Base-by-base conservation (phyloP, 2,888 invertebrate species). In the Lepidocyrtinus sp. region DNA sequence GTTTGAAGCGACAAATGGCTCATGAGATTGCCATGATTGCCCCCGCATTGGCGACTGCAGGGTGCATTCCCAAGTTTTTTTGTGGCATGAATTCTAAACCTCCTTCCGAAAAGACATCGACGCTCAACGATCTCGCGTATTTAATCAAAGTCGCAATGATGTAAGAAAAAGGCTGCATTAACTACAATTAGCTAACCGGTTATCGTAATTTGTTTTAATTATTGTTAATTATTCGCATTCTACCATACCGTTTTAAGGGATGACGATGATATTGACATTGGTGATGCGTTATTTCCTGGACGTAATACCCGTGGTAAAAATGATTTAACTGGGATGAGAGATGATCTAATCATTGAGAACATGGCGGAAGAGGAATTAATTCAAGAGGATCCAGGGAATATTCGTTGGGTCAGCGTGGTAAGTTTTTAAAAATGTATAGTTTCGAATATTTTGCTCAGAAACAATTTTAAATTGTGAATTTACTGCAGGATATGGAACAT, bases 51-150 rank as follows among this genome's bases (percentile, higher is more conserved):
- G 82, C 79, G 36, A 83, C 83, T 9, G 80, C 82, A 77, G 83
- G 83, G 5, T 83, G 83, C 69, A 59, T 83, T 22, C 83, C 83
- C 17, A 83, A 83, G 63, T 82, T 83, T 45, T 83, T 83, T 46
- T 83, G 83, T 69, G 82, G 82, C 12, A 62, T 82, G 27, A 83
- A 83, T 46, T 71, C 83, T 0, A 80, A 83, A 27, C 67, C 75
- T 12, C 82, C 80, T 1, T 24, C 55, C 0, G 64, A 80, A 1
- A 61, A 21, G 9, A 76, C 79, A 0, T 74, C 25, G 15, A 70
- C 83, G 2, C 1, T 83, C 0, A 83, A 83, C 65, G 83, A 82
- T 65, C 46, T 80, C 61, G 82, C 82, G 17, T 82, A 82, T 73
- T 64, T 83, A 5, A 83, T 83, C 21, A 80, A 75, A 62, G 79